Evolutionary conservation across 2,113 vertebrate species (phyloP).

Genomic region (Patagioenas fasciata): DNA sequence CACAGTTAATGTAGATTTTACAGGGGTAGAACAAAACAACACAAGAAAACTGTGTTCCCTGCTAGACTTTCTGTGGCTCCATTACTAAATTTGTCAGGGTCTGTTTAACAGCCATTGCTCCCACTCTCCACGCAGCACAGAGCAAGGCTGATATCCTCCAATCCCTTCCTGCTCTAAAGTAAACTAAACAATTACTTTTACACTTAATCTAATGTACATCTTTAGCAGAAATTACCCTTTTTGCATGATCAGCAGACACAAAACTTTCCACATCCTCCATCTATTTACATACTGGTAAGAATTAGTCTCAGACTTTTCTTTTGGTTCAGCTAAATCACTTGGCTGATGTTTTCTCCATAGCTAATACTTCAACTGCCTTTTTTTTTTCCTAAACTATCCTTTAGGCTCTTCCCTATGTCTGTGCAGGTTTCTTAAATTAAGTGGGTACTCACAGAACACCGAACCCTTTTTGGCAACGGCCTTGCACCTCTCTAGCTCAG

Average conservation of each 20-base stretch:
- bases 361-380: neutral
- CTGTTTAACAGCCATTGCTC: neutral
- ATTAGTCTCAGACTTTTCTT: neutral
- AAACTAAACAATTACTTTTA: neutral
- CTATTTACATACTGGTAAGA: neutral
- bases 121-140: neutral
- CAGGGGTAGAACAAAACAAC: neutral
- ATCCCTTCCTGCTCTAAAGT: neutral
- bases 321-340: neutral
- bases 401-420: neutral
- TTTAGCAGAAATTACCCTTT: neutral
- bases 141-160: rapidly evolving
- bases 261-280: neutral
- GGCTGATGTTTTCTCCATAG: neutral
- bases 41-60: neutral
- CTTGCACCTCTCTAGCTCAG: neutral
- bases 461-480: neutral
- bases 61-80: neutral
- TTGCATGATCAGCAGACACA: neutral
- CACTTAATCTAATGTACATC: neutral
- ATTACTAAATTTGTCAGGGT: neutral
- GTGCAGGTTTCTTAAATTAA: neutral
- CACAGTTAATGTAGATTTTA: neutral
- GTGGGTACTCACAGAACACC: neutral
- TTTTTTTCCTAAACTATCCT: neutral